Base-by-base conservation (phyloP, 2,888 invertebrate species). In the Malthinus seriepunctatus region DNA sequence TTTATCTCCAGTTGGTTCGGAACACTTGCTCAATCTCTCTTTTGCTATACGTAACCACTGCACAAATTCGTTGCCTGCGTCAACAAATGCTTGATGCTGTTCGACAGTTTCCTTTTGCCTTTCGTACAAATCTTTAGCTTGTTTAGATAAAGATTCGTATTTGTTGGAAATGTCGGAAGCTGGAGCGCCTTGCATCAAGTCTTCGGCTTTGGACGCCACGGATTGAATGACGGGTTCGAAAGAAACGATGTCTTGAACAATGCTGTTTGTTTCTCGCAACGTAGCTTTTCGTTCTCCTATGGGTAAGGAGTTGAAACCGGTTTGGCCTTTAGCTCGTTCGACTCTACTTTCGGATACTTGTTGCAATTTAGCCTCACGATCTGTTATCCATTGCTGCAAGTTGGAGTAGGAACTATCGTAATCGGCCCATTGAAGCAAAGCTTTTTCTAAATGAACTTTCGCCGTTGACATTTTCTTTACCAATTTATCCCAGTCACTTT, bases 201-300 rank as follows among this genome's bases (percentile, higher is more conserved):
- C 94, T 69, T 93, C 93, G 63, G 95, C 96, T 81, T 96, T 97
- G 51, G 90, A 91, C 53, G 93, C 89, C 37, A 96, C 94, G 39
- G 95, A 95, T 77, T 95, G 95, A 70, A 97, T 95, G 93, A 97
- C 95, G 49, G 96, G 96, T 78, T 97, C 95, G 79, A 96, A 95
- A 51, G 95, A 93, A 66, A 95, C 93, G 74, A 97, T 96, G 79
- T 97, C 97, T 81, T 96, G 95, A 39, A 96, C 94, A 73, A 96
- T 93, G 77, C 93, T 94, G 80, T 94, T 93, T 56, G 95, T 95
- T 80, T 93, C 92, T 67, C 95, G 85, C 44, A 95, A 83, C 71
- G 90, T 92, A 5, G 94, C 94, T 79, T 93, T 94, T 53, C 93
- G 84, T 76, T 95, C 95, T 50, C 92, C 93, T 47, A 91, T 86